A percentile compares a stretch with the other conserved stretches of the same genome.
phyloP scores from a whole-genome alignment of 2,113 vertebrate species.

The Cyanocitta stelleri region DNA sequence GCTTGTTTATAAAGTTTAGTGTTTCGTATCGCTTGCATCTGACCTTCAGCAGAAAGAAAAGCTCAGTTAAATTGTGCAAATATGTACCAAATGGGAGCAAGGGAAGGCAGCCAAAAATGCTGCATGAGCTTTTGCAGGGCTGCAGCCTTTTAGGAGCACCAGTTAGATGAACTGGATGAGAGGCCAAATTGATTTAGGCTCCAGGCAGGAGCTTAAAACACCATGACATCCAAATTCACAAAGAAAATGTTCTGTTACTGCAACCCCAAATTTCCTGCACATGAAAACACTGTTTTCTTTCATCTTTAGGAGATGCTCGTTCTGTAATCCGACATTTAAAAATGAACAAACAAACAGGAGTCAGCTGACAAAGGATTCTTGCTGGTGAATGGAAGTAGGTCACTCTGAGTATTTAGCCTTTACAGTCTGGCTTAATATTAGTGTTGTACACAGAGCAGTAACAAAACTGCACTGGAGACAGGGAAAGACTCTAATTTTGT shows the following conservation, averaged over 20 bases:
- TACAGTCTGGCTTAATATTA: conserved; percentile 39
- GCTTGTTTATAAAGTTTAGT: conserved; percentile 65
- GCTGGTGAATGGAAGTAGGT: conserved; percentile 58
- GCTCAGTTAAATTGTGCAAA: conserved; percentile 61
- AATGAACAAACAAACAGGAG: conserved; percentile 50
- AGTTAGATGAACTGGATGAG: conserved; percentile 42
- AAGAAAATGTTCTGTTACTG: conserved; percentile 38
- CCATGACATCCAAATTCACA: conserved; percentile 45
- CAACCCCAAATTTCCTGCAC: conserved; percentile 44
- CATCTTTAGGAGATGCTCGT: conserved; percentile 41
- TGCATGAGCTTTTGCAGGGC: conserved; percentile 48
- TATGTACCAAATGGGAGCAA: conserved; percentile 46
- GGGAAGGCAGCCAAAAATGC: conserved; percentile 47
- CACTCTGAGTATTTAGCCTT: conserved; percentile 41
- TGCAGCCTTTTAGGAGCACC: conserved; percentile 47
- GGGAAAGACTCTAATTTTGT: conserved; percentile 5
- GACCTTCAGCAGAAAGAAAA: conserved; percentile 57
- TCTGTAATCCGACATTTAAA: conserved; percentile 37
- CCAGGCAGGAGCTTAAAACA: conserved; percentile 47
- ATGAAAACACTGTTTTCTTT: conserved; percentile 51
- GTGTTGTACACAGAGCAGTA: neutral
- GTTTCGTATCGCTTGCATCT: conserved; percentile 54
- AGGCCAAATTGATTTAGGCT: conserved; percentile 52
- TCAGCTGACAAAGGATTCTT: conserved; percentile 37
- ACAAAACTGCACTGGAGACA: conserved; percentile 11